These are phyloP conservation scores for Melieria crassipennis DNA, from an alignment of 2,888 invertebrate species.

Conservation along the genomic window DNA sequence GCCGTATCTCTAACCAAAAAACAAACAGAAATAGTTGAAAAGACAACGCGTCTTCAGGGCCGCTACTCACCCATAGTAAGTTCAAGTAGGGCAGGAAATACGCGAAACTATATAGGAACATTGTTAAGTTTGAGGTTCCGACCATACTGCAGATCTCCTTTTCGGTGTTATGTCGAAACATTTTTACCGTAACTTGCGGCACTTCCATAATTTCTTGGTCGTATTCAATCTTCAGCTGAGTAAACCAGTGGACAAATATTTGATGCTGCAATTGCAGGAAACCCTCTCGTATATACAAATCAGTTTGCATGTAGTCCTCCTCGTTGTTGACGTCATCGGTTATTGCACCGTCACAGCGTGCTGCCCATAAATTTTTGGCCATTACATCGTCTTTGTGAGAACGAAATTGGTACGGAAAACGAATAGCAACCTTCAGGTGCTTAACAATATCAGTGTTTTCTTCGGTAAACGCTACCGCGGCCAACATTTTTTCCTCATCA, in stretches of 20 bases:
- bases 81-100: conserved; percentile 54
- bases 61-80: conserved; percentile 49
- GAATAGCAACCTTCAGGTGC: conserved; percentile 39
- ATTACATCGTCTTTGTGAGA: conserved; percentile 45
- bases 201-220: background rate
- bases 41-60: background rate
- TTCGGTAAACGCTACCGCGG: conserved; percentile 46
- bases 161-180: conserved; percentile 41
- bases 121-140: conserved; percentile 42
- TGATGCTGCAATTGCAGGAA: conserved; percentile 56
- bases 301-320: conserved; percentile 39
- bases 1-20: conserved; percentile 46
- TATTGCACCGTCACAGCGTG: conserved; percentile 52
- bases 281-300: conserved; percentile 57
- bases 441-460: background rate
- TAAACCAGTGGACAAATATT: conserved; percentile 51
- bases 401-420: conserved; percentile 56
- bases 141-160: conserved; percentile 38
- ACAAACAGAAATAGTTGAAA: background rate
- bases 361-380: conserved; percentile 51
- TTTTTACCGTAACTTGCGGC: conserved; percentile 41
- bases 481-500: conserved; percentile 47
- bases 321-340: conserved; percentile 38
- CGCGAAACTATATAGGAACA: conserved; percentile 51
- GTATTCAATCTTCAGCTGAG: conserved; percentile 7